Evolutionary conservation across 2,113 vertebrate species (phyloP).

Genomic region (Phylloscopus trochiloides): DNA sequence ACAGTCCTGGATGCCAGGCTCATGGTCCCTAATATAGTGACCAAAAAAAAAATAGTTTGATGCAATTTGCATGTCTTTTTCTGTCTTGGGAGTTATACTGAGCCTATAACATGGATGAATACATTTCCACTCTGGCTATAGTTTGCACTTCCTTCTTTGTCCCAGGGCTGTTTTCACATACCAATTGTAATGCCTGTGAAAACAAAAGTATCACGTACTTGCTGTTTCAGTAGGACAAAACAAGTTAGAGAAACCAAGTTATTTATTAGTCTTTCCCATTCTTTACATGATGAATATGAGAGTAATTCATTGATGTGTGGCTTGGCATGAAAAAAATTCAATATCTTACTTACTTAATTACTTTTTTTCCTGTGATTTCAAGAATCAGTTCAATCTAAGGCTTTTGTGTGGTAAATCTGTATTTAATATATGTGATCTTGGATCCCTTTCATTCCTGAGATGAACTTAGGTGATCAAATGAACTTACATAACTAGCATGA

Average conservation of each 20-base stretch:
- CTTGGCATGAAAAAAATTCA: not conserved
- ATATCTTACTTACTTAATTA: not conserved
- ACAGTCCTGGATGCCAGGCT: not conserved
- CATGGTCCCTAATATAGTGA: not conserved
- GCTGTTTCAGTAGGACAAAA: not conserved
- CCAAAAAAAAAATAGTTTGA: not conserved
- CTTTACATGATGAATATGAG: not conserved
- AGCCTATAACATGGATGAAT: not conserved
- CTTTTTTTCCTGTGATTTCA: not conserved
- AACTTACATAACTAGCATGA: not conserved
- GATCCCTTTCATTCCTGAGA: not conserved
- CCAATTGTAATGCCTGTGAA: not conserved
- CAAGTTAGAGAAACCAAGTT: not conserved
- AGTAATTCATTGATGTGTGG: not conserved
- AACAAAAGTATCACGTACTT: not conserved
- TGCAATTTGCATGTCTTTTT: not conserved
- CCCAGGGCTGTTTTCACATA: not conserved
- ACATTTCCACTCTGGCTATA: not conserved
- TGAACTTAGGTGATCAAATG: not conserved
- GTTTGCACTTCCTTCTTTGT: not conserved
- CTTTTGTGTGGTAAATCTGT: not conserved
- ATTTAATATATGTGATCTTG: not conserved
- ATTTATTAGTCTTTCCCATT: not conserved
- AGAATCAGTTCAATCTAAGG: not conserved
- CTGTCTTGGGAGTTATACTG: not conserved